phyloP scores from a whole-genome alignment of 2,888 invertebrate genomes.

The Nezara viridula region DNA sequence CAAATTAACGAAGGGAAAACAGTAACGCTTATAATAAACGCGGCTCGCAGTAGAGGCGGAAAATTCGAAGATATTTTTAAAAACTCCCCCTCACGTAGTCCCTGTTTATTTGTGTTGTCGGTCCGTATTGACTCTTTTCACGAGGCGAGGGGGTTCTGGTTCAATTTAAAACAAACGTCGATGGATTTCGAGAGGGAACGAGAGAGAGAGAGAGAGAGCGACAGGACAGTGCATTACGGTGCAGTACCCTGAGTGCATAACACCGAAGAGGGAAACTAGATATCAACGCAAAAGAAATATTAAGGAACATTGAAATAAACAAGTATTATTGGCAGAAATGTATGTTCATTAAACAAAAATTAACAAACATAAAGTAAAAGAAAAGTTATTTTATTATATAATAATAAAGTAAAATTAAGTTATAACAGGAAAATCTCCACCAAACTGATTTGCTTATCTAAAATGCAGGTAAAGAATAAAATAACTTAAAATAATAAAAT shows the following conservation, averaged over 20 bases:
- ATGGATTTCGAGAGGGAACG: slow-evolving; percentile 24
- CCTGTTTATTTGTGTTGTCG: slow-evolving; percentile 37
- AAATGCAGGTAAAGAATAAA: too few relatives aligned
- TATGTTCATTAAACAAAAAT: too few relatives aligned
- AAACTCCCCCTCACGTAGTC: slow-evolving; percentile 28
- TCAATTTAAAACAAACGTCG: slow-evolving; percentile 45
- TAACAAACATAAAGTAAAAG: too few relatives aligned
- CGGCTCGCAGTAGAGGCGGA: not conserved
- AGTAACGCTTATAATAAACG: slow-evolving; percentile 42
- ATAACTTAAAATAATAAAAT: too few relatives aligned
- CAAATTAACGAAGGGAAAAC: slow-evolving; percentile 41
- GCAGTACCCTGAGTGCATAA: not conserved
- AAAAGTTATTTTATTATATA: too few relatives aligned
- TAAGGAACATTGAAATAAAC: too few relatives aligned
- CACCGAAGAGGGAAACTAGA: not conserved
- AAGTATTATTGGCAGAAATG: too few relatives aligned
- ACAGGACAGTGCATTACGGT: not conserved
- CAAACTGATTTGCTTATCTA: too few relatives aligned
- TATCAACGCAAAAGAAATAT: not conserved
- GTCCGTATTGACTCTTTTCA: slow-evolving; percentile 49
- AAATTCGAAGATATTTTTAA: slow-evolving; percentile 49
- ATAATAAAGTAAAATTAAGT: too few relatives aligned
- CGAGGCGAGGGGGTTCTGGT: not conserved
- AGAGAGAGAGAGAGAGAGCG: not conserved
- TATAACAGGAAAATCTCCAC: too few relatives aligned